Evolutionary conservation across 2,113 vertebrate species (phyloP).

Genomic region (Rhombomys opimus): DNA sequence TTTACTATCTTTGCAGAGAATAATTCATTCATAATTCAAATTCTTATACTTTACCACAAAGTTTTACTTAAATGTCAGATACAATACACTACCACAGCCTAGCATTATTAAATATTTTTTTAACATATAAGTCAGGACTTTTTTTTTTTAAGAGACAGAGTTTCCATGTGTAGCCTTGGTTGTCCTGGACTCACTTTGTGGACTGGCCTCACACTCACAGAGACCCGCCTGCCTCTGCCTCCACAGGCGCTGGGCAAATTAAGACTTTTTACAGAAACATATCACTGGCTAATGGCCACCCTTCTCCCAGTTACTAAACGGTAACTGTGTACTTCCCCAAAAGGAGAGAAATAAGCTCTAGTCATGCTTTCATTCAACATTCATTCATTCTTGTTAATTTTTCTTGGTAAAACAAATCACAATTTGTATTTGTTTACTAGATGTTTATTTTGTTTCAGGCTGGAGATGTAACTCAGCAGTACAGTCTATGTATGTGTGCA

Average conservation of each 20-base stretch:
- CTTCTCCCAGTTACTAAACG: not conserved
- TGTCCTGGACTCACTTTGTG: no score
- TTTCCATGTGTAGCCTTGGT: no score
- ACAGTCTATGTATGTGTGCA: not conserved
- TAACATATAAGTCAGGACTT: not conserved
- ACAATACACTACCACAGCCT: not conserved
- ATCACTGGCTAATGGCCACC: not conserved
- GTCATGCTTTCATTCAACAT: not conserved
- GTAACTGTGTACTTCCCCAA: not conserved
- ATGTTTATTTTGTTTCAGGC: not conserved
- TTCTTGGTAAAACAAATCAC: not conserved
- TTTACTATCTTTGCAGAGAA: not conserved
- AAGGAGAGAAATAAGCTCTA: not conserved
- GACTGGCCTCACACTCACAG: no score
- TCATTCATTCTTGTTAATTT: constrained; percentile 23
- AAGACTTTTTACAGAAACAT: not conserved
- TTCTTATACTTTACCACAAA: constrained; percentile 26
- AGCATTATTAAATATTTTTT: not conserved
- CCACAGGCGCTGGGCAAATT: not conserved
- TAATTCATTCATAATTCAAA: constrained; percentile 38
- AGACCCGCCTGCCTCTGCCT: no score
- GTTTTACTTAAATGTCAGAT: constrained; percentile 28
- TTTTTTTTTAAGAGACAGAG: not conserved
- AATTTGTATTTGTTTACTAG: not conserved
- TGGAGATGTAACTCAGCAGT: not conserved